Conservation (phyloP, 1,140 invertebrate species). For the Eubasilissa regina region DNA sequence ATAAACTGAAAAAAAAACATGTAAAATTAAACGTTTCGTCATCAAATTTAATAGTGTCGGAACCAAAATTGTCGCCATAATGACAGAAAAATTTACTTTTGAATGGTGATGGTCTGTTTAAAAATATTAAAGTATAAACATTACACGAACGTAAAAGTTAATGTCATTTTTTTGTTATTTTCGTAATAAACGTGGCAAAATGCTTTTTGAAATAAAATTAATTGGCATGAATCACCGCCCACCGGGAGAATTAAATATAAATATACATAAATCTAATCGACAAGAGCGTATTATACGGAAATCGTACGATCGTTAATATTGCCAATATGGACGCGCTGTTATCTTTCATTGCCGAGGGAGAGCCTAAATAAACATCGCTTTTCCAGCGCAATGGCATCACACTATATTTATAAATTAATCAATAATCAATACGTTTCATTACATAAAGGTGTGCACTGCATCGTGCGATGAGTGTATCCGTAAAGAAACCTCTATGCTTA, state of each 20-base stretch:
- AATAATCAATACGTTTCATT: constrained; percentile 1
- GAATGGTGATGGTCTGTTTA: too few relatives aligned
- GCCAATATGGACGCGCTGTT: constrained; percentile 15
- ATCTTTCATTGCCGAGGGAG: constrained; percentile 6
- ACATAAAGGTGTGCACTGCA: background rate
- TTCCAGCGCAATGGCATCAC: background rate
- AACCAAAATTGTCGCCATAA: too few relatives aligned
- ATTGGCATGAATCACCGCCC: background rate
- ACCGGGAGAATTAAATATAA: background rate
- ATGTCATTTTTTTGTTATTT: too few relatives aligned
- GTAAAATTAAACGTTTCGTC: too few relatives aligned
- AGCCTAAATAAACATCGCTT: background rate
- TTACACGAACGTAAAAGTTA: too few relatives aligned
- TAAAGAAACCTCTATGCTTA: too few relatives aligned
- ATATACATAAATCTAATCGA: constrained; percentile 12
- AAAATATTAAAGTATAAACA: too few relatives aligned
- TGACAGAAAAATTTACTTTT: too few relatives aligned
- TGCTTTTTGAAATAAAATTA: too few relatives aligned
- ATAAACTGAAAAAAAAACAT: too few relatives aligned
- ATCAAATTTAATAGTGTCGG: too few relatives aligned
- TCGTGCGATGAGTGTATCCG: background rate
- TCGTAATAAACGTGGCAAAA: too few relatives aligned
- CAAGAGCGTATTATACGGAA: background rate
- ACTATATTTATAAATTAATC: constrained; percentile 17
- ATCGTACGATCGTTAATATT: background rate